These are phyloP conservation scores for Heliconius himera DNA, from an alignment of 1,140 invertebrate species.

Conservation along the genomic window DNA sequence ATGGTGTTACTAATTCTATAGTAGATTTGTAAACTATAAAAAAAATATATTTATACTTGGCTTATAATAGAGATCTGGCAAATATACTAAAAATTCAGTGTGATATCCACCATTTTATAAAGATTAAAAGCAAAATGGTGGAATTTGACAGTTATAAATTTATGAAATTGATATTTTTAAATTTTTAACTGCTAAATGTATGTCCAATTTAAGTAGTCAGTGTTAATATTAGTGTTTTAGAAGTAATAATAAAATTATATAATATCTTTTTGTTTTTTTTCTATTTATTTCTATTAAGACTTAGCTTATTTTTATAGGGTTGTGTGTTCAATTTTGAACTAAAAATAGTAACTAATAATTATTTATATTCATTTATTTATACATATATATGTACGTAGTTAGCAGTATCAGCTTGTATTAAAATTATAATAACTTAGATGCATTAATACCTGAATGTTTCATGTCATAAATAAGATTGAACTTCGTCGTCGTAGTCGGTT, in stretches of 20 bases:
- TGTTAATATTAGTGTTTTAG: conserved; percentile 47
- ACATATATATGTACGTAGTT: no score
- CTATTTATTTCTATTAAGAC: background rate
- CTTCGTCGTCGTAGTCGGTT: no score
- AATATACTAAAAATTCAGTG: background rate
- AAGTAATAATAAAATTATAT: conserved; percentile 14
- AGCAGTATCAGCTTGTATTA: no score
- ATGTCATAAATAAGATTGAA: no score
- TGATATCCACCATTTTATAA: conserved; percentile 19
- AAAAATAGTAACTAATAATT: no score
- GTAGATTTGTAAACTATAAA: background rate
- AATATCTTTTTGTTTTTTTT: conserved; percentile 11
- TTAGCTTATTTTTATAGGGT: no score
- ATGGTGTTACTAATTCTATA: background rate
- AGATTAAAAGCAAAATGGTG: conserved; percentile 24
- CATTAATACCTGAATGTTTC: no score
- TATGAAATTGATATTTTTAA: conserved; percentile 5
- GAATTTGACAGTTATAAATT: conserved; percentile 3
- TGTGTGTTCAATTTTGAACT: no score
- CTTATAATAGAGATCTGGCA: background rate
- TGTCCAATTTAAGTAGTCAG: conserved; percentile 47
- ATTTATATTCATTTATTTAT: no score
- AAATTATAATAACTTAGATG: no score
- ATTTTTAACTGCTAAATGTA: conserved; percentile 30
- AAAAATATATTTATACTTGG: background rate